Conservation (phyloP, 2,797 vertebrate genomes). For the Anguilla obscura region DNA sequence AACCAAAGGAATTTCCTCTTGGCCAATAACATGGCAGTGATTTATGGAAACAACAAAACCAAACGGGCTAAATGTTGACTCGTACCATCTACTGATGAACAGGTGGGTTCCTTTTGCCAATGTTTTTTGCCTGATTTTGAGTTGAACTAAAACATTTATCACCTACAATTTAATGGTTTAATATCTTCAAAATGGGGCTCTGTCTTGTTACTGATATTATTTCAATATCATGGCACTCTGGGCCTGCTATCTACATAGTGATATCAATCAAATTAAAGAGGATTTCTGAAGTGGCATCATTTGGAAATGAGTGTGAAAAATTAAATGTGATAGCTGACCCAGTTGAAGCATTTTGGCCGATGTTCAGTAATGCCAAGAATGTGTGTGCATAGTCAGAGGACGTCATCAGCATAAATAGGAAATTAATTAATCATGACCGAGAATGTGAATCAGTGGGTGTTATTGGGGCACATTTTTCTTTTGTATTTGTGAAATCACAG, state of each 20-base stretch:
- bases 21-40: too few species aligned
- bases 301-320: background rate
- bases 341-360: background rate
- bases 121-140: background rate
- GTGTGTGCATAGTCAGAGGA: background rate
- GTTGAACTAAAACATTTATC: background rate
- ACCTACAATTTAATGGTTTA: background rate
- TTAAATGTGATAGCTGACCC: background rate
- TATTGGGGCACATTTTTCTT: background rate
- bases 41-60: background rate
- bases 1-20: too few species aligned
- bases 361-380: background rate
- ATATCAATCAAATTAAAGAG: background rate
- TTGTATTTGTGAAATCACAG: background rate
- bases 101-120: background rate
- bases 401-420: background rate
- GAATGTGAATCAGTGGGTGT: background rate
- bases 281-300: background rate
- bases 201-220: too few species aligned
- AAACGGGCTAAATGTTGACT: background rate
- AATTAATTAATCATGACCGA: background rate
- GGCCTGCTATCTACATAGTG: background rate
- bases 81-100: background rate
- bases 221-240: background rate
- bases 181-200: background rate